Evolutionary conservation across 2,113 vertebrate species (phyloP), one percentile per base, ranked within the genome.

Genomic region (Megaceryle maxima): DNA sequence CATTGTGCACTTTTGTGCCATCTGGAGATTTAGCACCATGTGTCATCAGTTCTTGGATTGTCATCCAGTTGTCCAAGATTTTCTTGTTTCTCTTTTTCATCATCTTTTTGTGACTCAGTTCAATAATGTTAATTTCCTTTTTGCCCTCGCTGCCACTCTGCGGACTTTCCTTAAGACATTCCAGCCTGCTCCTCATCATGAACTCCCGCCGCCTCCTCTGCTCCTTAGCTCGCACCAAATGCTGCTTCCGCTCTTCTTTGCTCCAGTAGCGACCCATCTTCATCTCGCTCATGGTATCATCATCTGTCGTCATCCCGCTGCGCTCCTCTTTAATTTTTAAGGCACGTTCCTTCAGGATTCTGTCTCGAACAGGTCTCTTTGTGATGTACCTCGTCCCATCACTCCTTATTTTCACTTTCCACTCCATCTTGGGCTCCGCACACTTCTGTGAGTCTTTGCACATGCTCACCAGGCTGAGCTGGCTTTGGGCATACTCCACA

Each of bases 41-140:
- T 87, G 99, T 99, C 99, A 99, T 99, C 94, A 99, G 98, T 98
- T 99, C 99, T 98, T 99, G 99, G 96, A 99, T 99, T 87, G 99
- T 99, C 99, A 99, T 99, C 99, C 99, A 99, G 98, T 99, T 99
- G 97, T 99, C 99, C 96, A 99, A 98, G 90, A 99, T 99, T 98
- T 99, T 99, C 98, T 99, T 99, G 98, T 99, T 99, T 64, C 99
- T 98, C 92, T 99, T 99, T 96, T 99, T 99, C 99, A 99, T 99
- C 99, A 99, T 99, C 98, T 99, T 99, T 97, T 98, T 99, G 98
- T 99, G 99, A 96, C 99, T 99, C 66, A 99, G 99, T 98, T 99
- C 99, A 41, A 99, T 98, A 84, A 99, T 99, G 97, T 97, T 99
- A 87, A 99, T 97, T 96, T 99, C 99, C 85, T 99, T 99, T 96